Evolutionary conservation across 1,140 invertebrate genomes (phyloP).

Genomic region (Lepidurus packardi): DNA sequence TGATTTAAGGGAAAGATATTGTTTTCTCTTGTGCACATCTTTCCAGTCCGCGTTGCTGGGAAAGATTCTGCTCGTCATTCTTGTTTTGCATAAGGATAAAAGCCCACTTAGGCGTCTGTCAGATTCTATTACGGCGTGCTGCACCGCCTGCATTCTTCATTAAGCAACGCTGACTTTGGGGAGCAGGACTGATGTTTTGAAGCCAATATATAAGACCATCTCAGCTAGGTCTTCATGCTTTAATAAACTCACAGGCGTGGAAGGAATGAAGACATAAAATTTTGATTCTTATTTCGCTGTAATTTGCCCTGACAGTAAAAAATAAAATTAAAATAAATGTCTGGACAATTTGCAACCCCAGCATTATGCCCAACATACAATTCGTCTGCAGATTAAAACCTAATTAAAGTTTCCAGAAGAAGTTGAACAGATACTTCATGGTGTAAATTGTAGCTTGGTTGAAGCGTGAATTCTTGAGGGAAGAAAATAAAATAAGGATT

Average conservation of each 20-base stretch:
- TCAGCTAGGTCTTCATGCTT: background rate
- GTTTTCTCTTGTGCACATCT: constrained; percentile 1
- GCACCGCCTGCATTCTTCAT: constrained; percentile 9
- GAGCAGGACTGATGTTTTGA: background rate
- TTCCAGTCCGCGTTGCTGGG: background rate
- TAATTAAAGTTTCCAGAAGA: too few species aligned
- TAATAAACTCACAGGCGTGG: background rate
- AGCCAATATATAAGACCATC: background rate
- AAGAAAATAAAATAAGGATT: too few species aligned
- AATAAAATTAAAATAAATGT: too few species aligned
- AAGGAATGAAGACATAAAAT: background rate
- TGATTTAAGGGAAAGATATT: constrained; percentile 11
- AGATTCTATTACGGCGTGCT: constrained; percentile 4
- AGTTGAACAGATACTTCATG: too few species aligned
- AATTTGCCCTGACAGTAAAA: too few species aligned
- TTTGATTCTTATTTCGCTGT: background rate
- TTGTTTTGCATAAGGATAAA: constrained; percentile 22
- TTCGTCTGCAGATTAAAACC: too few species aligned
- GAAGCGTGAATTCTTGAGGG: too few species aligned
- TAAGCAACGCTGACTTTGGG: background rate
- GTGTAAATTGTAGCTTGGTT: too few species aligned
- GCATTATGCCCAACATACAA: too few species aligned
- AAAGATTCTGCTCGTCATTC: background rate
- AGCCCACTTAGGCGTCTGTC: constrained; percentile 20
- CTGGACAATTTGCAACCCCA: too few species aligned